Evolutionary conservation across 1,140 invertebrate genomes (phyloP), one percentile per base, ranked within the genome.

Genomic region (Drosophila melanica): DNA sequence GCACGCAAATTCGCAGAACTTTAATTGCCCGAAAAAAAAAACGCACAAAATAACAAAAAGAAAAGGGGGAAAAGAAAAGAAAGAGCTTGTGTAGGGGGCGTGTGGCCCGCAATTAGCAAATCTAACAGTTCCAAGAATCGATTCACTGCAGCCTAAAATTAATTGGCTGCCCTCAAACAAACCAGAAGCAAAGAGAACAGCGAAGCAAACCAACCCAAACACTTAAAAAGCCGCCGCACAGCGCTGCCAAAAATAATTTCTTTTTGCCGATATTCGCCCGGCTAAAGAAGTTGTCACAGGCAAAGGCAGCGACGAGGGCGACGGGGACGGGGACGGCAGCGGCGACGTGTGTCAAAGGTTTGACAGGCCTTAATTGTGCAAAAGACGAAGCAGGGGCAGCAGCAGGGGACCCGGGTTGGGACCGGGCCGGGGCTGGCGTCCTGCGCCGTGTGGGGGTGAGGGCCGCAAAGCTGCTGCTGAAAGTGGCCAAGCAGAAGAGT

Each of bases 61-160:
- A 16, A 58, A 14, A 59, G 41, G 12, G 27, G 12, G 14, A 50
- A 14, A 27, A 16, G 16, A 44, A 33, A 20, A 37, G 42, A 14
- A 39, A 35, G 44, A 14, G 18, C 7, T 57, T 63, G 39, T 51
- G 14, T 44, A 37, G 70, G 41, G 60, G 60, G 65, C 77, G 81
- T 77, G 71, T 68, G 77, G 68, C 51, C 75, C 67, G 81, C 89
- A 90, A 90, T 90, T 90, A 90, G 87, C 69, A 89, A 90, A 90
- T 90, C 87, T 90, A 87, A 90, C 87, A 90, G 77, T 90, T 90
- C 85, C 76, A 72, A 80, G 82, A 90, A 87, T 85, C 79, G 82
- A 84, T 89, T 89, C 72, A 82, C 63, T 87, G 79, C 75, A 73
- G 59, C 73, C 53, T 39, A 71, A 69, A 81, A 87, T 90, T 89